Percentiles rank a stretch among this genome's conserved stretches.
phyloP scores from a whole-genome alignment of 2,797 vertebrate genomes.

The Thunnus albacares region DNA sequence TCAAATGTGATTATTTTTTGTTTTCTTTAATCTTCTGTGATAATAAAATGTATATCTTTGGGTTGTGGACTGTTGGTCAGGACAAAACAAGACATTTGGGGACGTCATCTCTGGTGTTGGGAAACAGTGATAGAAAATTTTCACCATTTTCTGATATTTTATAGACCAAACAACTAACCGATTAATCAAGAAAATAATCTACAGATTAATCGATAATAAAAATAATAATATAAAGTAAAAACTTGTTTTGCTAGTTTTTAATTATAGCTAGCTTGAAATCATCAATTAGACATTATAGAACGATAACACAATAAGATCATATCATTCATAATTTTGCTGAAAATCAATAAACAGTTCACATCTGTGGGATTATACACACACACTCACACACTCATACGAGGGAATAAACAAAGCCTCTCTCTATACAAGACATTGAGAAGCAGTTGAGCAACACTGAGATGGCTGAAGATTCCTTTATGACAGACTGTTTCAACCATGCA shows the following conservation, averaged over 20 bases:
- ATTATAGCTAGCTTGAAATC: neutral
- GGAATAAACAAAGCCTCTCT: conserved; percentile 38
- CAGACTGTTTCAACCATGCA: conserved; percentile 65
- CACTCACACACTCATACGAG: neutral
- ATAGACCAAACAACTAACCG: no score
- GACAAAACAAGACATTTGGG: no score
- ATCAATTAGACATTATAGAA: neutral
- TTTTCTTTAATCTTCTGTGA: no score
- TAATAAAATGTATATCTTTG: no score
- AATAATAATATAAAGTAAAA: no score
- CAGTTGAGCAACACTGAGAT: conserved; percentile 42
- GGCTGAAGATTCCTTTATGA: conserved; percentile 57
- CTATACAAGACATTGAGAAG: conserved; percentile 45
- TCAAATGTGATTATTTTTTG: neutral
- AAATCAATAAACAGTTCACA: conserved; percentile 10
- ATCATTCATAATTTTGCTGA: neutral
- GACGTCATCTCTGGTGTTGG: no score
- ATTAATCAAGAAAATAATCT: no score
- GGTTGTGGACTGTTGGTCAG: no score
- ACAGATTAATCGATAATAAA: no score
- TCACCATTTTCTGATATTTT: no score
- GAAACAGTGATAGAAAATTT: no score
- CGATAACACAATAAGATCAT: neutral
- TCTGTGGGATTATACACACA: conserved; percentile 21
- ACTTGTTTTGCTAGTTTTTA: neutral